A percentile compares a stretch with the other conserved stretches of the same genome.
These are phyloP conservation scores for Regulus satrapa DNA, from an alignment of 2,113 vertebrate genomes.

Conservation along the genomic window DNA sequence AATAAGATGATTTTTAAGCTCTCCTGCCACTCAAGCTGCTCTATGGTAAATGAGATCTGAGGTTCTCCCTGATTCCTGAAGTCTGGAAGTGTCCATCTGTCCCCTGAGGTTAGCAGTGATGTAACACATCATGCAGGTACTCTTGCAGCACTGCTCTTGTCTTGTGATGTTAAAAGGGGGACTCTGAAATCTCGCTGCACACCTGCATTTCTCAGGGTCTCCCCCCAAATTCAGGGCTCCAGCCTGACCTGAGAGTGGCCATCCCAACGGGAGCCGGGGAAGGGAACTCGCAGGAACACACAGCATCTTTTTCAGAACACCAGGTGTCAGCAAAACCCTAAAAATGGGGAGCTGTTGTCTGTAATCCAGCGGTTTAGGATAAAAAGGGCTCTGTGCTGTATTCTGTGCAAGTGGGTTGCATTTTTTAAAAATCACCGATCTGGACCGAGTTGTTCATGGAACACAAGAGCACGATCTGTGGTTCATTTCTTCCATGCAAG, in stretches of 20 bases:
- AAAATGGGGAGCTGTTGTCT: background rate
- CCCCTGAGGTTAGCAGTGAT: fast-evolving
- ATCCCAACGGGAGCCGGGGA: background rate
- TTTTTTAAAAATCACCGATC: background rate
- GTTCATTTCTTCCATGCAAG: background rate
- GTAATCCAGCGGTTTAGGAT: fast-evolving
- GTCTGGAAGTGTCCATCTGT: fast-evolving
- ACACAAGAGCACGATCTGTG: fast-evolving
- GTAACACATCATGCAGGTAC: fast-evolving
- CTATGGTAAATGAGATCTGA: background rate
- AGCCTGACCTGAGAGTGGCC: background rate
- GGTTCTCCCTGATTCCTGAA: background rate
- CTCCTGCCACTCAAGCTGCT: background rate
- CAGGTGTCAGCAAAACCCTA: conserved; percentile 49
- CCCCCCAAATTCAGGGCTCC: background rate
- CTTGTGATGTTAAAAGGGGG: background rate
- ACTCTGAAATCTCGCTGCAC: too few species aligned
- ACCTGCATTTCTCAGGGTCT: background rate
- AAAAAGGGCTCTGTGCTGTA: background rate
- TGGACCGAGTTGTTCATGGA: background rate
- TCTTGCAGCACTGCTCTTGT: background rate
- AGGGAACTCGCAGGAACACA: background rate
- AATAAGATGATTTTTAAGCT: background rate
- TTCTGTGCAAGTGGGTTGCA: background rate
- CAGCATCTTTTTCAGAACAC: background rate